Conservation (phyloP, 2,888 invertebrate species). For the Ernsta delagoae region DNA sequence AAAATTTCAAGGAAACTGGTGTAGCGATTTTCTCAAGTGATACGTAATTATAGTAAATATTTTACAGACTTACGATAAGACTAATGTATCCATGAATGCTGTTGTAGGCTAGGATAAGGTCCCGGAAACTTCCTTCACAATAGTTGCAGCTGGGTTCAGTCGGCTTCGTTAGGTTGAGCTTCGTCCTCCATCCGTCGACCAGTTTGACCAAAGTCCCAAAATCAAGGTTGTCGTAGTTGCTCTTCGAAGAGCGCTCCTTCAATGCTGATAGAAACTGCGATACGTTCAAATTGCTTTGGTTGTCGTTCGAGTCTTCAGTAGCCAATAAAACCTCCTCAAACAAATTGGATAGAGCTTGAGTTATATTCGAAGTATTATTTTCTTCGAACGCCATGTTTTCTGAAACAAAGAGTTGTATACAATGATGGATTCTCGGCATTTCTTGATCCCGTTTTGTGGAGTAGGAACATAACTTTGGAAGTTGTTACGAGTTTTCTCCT, state of each 20-base stretch:
- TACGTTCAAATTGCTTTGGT: conserved; percentile 63
- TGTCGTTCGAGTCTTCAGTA: conserved; percentile 62
- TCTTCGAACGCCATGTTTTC: conserved; percentile 62
- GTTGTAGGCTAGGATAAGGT: conserved; percentile 87
- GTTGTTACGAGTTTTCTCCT: conserved; percentile 21
- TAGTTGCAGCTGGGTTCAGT: conserved; percentile 73
- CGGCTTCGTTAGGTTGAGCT: conserved; percentile 65
- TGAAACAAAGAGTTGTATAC: conserved; percentile 23
- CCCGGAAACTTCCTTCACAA: conserved; percentile 85
- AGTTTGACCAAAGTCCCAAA: conserved; percentile 71
- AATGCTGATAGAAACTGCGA: conserved; percentile 66
- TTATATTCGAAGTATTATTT: conserved; percentile 63
- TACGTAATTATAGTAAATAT: not conserved
- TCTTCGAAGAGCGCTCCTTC: conserved; percentile 62
- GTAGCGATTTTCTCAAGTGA: no score
- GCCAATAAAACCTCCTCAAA: conserved; percentile 74
- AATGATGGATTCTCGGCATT: conserved; percentile 8
- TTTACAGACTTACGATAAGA: conserved; percentile 86
- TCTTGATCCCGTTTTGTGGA: conserved; percentile 6
- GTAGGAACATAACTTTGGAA: conserved; percentile 13
- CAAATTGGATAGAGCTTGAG: conserved; percentile 68
- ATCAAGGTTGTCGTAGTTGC: conserved; percentile 64
- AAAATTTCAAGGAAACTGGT: not conserved
- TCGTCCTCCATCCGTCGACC: conserved; percentile 67
- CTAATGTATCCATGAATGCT: conserved; percentile 93